A percentile compares a stretch with the other conserved stretches of the same genome.
These are phyloP conservation scores for Austrolebias charrua DNA, from an alignment of 2,797 vertebrate genomes.

Conservation along the genomic window DNA sequence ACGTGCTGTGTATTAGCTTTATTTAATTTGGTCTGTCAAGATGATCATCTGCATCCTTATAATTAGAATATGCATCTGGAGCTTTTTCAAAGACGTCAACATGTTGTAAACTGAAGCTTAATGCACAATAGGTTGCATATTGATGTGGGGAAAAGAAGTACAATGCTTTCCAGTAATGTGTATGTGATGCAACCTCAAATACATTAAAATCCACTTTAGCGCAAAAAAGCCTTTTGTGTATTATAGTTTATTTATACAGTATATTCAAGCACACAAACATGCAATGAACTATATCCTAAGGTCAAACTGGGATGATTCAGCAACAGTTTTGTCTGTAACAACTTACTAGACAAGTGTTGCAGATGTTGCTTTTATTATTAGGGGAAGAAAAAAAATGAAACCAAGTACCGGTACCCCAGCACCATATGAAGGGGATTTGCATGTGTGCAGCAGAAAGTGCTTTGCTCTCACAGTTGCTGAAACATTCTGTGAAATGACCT, in stretches of 20 bases:
- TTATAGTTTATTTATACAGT: constrained; percentile 1
- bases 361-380: constrained; percentile 36
- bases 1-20: constrained; percentile 29
- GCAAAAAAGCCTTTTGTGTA: constrained; percentile 11
- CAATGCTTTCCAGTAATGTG: constrained; percentile 24
- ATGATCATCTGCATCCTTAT: constrained; percentile 20
- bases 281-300: constrained; percentile 3
- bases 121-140: constrained; percentile 6
- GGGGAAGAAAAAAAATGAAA: constrained; percentile 22
- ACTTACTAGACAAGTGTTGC: constrained; percentile 25
- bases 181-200: constrained; percentile 37
- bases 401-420: constrained; percentile 7
- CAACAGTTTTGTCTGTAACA: constrained; percentile 12
- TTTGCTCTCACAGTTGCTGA: constrained; percentile 46
- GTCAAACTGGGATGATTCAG: constrained; percentile 17
- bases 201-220: constrained; percentile 40
- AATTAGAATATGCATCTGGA: constrained; percentile 24
- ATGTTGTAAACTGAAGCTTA: constrained; percentile 14
- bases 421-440: constrained; percentile 29
- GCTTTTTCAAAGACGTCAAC: constrained; percentile 12
- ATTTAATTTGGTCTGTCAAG: constrained; percentile 32
- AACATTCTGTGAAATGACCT: constrained; percentile 44
- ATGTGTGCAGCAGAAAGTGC: constrained; percentile 36
- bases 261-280: constrained; percentile 17
- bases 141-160: constrained; percentile 12